Conservation (phyloP, 2,113 vertebrate species). For the Cyanoderma ruficeps region DNA sequence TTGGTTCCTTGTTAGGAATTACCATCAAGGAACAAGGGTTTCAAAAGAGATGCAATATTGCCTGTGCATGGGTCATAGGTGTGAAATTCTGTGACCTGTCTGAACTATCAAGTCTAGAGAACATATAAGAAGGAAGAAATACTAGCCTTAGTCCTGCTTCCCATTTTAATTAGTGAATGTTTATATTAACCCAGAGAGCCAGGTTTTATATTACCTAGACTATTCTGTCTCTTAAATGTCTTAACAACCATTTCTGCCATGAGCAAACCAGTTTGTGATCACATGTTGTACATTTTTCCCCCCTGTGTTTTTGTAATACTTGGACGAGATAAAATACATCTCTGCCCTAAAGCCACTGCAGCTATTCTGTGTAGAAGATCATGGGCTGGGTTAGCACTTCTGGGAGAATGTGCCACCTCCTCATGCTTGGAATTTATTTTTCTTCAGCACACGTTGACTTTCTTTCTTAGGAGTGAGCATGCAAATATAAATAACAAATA, state of each 20-base stretch:
- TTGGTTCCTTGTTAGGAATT: background rate
- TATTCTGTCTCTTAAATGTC: background rate
- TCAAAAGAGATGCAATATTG: background rate
- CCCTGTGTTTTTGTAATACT: background rate
- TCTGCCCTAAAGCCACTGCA: background rate
- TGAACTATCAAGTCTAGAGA: background rate
- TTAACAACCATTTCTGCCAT: background rate
- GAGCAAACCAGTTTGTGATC: background rate
- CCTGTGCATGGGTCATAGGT: background rate
- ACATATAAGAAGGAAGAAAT: background rate
- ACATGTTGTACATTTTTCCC: background rate
- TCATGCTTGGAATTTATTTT: background rate
- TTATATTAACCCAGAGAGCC: background rate
- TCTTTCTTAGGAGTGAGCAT: background rate
- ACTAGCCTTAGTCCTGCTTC: background rate
- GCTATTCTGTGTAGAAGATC: background rate
- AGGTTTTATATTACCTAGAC: background rate
- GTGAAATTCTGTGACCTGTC: background rate
- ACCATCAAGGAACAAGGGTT: background rate
- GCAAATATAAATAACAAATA: constrained; percentile 53
- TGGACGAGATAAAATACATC: background rate
- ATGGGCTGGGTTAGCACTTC: background rate
- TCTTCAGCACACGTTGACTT: background rate
- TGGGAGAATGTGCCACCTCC: background rate
- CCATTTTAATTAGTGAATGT: background rate